Evolutionary conservation across 2,888 invertebrate species (phyloP).

Genomic region (Nipponacmea schrenckii): DNA sequence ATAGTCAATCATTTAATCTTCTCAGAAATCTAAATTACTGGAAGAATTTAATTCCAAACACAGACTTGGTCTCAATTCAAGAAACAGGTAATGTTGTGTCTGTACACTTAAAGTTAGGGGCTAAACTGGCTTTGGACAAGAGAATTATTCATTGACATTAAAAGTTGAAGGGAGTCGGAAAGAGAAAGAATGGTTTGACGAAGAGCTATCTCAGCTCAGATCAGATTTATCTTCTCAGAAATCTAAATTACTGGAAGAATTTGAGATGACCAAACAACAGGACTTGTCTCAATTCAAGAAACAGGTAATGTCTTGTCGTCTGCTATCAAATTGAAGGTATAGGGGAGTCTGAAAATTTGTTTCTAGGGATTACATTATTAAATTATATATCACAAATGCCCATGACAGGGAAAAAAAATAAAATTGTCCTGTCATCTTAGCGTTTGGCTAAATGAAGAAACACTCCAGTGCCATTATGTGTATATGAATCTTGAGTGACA

Average conservation of each 20-base stretch:
- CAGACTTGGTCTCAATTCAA: constrained; percentile 6
- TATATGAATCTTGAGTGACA: no score
- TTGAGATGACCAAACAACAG: constrained; percentile 12
- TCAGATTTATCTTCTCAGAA: constrained; percentile 7
- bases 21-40: background rate
- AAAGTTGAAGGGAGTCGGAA: constrained; percentile 17
- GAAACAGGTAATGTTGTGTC: constrained; percentile 15
- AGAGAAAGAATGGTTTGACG: constrained; percentile 25
- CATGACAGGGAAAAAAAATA: no score
- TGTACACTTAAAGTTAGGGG: no score
- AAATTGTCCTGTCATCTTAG: no score
- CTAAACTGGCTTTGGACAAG: constrained; percentile 27
- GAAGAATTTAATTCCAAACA: constrained; percentile 9
- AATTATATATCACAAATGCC: no score
- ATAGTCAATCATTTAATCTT: constrained; percentile 12
- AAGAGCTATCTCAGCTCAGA: constrained; percentile 19
- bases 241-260: background rate
- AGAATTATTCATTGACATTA: constrained; percentile 19
- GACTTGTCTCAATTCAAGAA: constrained; percentile 16
- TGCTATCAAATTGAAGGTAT: no score
- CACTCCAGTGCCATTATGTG: no score
- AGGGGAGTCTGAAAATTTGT: no score
- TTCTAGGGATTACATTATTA: no score
- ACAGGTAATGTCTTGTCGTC: constrained; percentile 11
- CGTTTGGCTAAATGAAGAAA: no score